phyloP scores from a whole-genome alignment of 1,140 invertebrate species.

The Drosophila ficusphila region DNA sequence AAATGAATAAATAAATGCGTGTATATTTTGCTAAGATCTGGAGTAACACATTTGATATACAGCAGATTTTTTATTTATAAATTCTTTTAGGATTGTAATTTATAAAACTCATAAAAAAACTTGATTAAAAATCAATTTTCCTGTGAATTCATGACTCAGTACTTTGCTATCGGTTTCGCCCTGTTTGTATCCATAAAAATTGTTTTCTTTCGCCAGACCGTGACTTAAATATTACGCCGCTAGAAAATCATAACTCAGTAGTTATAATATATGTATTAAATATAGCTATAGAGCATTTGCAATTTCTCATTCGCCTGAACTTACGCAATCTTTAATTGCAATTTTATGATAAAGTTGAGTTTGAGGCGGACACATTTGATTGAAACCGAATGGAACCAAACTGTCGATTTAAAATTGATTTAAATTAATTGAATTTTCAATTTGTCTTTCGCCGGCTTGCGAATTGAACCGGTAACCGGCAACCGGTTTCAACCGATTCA shows the following conservation, averaged over 20 bases:
- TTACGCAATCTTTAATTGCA: constrained; percentile 7
- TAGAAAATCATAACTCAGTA: not conserved
- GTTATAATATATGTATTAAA: too few relatives aligned
- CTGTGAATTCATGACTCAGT: not conserved
- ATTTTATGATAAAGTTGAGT: constrained; percentile 21
- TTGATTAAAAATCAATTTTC: not conserved
- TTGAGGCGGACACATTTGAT: constrained; percentile 2
- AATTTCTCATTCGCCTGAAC: not conserved
- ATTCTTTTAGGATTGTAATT: too few relatives aligned
- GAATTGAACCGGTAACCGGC: constrained; percentile 6
- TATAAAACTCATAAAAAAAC: not conserved
- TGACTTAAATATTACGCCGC: constrained; percentile 11
- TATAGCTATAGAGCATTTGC: not conserved
- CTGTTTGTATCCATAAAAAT: constrained; percentile 10
- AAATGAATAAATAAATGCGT: constrained; percentile 10
- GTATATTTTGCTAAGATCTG: constrained; percentile 5
- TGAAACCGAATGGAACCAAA: constrained; percentile 25
- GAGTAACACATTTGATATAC: too few relatives aligned
- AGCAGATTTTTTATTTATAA: too few relatives aligned
- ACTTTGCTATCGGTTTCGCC: constrained; percentile 1
- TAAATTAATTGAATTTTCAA: constrained; percentile 69
- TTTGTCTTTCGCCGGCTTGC: constrained; percentile 13
- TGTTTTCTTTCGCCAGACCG: not conserved
- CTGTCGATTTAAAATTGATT: constrained; percentile 49
- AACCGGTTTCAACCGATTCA: constrained; percentile 50